A percentile compares a stretch with the other conserved stretches of the same genome.
Evolutionary conservation across 2,797 vertebrate genomes (phyloP).

Genomic region (Alcedo atthis): DNA sequence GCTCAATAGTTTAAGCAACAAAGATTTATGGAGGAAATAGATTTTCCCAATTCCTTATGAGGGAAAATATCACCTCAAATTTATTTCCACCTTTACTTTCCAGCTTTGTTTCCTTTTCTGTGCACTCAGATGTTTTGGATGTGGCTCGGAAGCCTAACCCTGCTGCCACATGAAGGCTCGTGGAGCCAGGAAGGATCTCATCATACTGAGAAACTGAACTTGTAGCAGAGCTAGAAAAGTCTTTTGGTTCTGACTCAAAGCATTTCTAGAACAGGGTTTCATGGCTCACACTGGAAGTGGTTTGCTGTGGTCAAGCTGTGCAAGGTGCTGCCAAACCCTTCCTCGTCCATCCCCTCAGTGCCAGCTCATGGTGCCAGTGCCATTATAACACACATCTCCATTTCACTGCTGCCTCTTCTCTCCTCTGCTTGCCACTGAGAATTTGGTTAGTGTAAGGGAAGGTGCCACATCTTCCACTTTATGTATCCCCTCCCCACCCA

Average conservation of each 20-base stretch:
- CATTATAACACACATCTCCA: rapidly evolving
- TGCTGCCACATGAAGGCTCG: not conserved
- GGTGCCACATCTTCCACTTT: not conserved
- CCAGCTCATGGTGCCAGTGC: not conserved
- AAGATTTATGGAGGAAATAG: not conserved
- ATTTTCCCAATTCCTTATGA: not conserved
- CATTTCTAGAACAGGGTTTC: not conserved
- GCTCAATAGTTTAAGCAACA: not conserved
- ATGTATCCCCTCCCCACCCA: rapidly evolving
- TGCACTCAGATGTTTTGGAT: not conserved
- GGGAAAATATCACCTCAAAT: not conserved
- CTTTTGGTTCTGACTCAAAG: not conserved
- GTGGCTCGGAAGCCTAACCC: not conserved
- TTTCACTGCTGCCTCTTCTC: not conserved
- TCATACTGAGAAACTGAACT: not conserved
- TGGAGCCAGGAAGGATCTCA: conserved; percentile 22
- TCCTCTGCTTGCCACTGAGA: not conserved
- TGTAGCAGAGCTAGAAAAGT: not conserved
- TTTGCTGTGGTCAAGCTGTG: not conserved
- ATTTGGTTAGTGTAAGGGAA: not conserved
- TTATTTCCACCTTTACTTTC: conserved; percentile 30
- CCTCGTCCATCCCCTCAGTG: not conserved
- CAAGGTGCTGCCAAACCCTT: not conserved
- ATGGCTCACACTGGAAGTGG: not conserved
- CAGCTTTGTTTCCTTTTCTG: not conserved